Conservation (phyloP, 2,888 invertebrate genomes). For the Hanleya hanleyi region DNA sequence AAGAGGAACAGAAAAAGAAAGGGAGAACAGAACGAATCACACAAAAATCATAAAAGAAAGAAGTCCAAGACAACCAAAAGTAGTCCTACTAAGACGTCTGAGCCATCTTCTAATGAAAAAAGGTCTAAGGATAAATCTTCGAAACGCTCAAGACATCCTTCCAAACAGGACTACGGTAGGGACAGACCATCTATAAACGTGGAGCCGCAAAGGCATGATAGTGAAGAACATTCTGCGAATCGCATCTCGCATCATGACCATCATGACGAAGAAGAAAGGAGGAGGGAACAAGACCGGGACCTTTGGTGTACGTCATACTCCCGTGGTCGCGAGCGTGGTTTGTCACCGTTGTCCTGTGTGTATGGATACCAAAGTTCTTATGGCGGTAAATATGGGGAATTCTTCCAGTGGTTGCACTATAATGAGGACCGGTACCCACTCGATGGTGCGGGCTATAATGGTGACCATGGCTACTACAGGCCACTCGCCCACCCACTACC, state of each 20-base stretch:
- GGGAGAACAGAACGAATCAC: background rate
- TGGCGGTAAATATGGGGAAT: background rate
- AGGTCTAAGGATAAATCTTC: background rate
- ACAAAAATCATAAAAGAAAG: constrained; percentile 8
- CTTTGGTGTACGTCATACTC: too few relatives aligned
- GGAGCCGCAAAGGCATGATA: too few relatives aligned
- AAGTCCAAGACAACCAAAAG: constrained; percentile 21
- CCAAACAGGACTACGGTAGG: background rate
- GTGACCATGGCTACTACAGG: too few relatives aligned
- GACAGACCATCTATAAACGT: too few relatives aligned
- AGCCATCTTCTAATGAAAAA: background rate
- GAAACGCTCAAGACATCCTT: background rate
- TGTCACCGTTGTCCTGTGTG: background rate
- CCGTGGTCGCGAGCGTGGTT: too few relatives aligned
- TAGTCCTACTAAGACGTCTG: constrained; percentile 10
- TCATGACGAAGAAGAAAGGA: too few relatives aligned
- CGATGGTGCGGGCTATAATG: too few relatives aligned
- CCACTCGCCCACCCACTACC: background rate
- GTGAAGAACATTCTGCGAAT: background rate
- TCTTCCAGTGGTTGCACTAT: background rate
- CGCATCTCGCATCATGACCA: background rate
- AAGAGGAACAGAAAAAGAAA: background rate
- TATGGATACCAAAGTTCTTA: background rate
- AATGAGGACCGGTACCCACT: background rate
- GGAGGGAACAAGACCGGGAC: too few relatives aligned